Evolutionary conservation across 2,113 vertebrate species (phyloP), one percentile per base, ranked within the genome.

Genomic region (Callocephalon fimbriatum): DNA sequence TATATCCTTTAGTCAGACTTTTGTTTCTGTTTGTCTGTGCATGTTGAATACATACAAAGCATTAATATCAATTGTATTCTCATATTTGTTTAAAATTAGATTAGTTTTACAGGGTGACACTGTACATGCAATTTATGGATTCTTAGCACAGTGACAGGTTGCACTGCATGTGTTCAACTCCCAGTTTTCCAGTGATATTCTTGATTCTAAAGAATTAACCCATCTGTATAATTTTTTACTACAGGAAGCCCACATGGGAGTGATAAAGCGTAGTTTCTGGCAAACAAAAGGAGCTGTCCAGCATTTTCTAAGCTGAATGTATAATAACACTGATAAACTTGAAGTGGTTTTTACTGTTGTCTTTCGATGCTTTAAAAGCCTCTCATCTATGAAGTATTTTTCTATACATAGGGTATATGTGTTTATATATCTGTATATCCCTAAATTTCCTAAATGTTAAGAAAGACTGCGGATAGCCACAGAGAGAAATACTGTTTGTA

Each of bases 231-330:
- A 9, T 50, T 62, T 59, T 89, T 72, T 83, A 12, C 45, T n/a
- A 10, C 37, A 66, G 66, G 47, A 88, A 77, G 21, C 22, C 26
- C 7, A 4, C 50, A 9, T 40, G 14, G 14, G 9, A 47, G 40
- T 20, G 61, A 22, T 6, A 84, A 67, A 40, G 20, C 1, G 2
- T 45, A 6, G n/a, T 66, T 82, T 84, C 53, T 59, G 82, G 56
- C 21, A 40, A 56, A 74, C 32, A 31, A 50, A 86, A 77, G 96
- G 96, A 98, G 76, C 96, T 96, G 95, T 97, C 96, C 94, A 97
- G 96, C 94, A 54, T 87, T 89, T 93, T 38, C 58, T 21, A 6
- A 82, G 91, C 94, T 97, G 93, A 97, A 94, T 7, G 14, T 42
- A 8, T 65, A 58, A 40, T 86, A 78, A 37, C 21, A 8, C 4